A percentile compares a stretch with the other conserved stretches of the same genome.
Evolutionary conservation across 2,888 invertebrate genomes (phyloP).

Genomic region (Cylindroiulus punctatus): DNA sequence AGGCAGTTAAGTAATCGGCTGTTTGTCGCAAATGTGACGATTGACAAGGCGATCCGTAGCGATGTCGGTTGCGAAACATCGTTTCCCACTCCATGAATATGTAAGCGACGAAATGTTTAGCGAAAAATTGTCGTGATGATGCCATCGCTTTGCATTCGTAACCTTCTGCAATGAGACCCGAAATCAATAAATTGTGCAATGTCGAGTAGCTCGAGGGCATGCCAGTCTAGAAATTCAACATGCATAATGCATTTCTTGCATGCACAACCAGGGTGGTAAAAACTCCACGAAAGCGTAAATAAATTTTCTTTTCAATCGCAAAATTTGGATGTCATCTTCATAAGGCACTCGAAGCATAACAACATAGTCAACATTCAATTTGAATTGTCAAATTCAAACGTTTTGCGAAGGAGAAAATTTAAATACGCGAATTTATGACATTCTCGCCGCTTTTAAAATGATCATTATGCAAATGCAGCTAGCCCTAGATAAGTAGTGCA

Average conservation of each 20-base stretch:
- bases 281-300: neutral
- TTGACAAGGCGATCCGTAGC: conserved; percentile 60
- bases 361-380: neutral
- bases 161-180: conserved; percentile 61
- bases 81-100: conserved; percentile 64
- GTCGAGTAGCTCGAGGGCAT: neutral
- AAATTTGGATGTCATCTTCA: neutral
- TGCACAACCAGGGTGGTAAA: neutral
- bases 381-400: neutral
- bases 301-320: neutral
- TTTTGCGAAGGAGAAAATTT: too few species aligned
- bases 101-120: conserved; percentile 62
- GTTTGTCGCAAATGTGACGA: conserved; percentile 58
- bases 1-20: conserved; percentile 28
- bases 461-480: too few species aligned
- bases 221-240: neutral
- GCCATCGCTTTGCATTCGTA: conserved; percentile 63
- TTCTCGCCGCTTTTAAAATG: too few species aligned
- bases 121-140: conserved; percentile 59
- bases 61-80: conserved; percentile 61
- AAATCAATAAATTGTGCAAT: neutral
- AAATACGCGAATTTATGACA: too few species aligned
- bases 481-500: too few species aligned
- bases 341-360: neutral
- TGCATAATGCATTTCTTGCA: neutral